Evolutionary conservation across 2,888 invertebrate genomes (phyloP).

Genomic region (Oxystoma pomonae): DNA sequence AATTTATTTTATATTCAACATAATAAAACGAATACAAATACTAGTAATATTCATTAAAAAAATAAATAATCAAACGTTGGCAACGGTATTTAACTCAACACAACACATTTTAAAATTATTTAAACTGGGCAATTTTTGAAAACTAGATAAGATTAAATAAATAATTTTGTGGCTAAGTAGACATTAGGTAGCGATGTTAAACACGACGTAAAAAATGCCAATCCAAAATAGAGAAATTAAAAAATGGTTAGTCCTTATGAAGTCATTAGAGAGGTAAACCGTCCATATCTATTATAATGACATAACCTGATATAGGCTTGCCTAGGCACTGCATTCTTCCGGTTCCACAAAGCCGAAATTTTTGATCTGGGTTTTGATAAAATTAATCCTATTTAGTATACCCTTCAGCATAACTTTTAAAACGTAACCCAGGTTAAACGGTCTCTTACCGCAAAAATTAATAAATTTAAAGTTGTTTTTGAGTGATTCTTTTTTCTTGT

Average conservation of each 20-base stretch:
- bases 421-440: not conserved
- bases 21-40: too few species aligned
- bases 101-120: too few species aligned
- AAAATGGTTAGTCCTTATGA: slow-evolving; percentile 12
- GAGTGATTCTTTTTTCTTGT: too few species aligned
- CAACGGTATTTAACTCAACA: too few species aligned
- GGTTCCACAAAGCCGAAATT: slow-evolving; percentile 29
- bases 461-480: too few species aligned
- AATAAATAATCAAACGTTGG: too few species aligned
- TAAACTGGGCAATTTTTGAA: too few species aligned
- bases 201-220: not conserved
- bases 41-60: too few species aligned
- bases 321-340: slow-evolving; percentile 24
- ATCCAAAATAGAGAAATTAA: not conserved
- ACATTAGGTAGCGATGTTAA: not conserved
- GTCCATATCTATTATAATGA: slow-evolving; percentile 23
- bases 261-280: slow-evolving; percentile 22
- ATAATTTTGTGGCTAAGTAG: not conserved
- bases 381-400: slow-evolving; percentile 23
- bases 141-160: too few species aligned
- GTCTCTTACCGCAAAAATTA: too few species aligned
- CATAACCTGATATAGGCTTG: slow-evolving; percentile 20
- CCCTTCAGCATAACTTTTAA: not conserved
- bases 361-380: slow-evolving; percentile 20
- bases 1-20: too few species aligned